Evolutionary conservation across 1,140 invertebrate genomes (phyloP).

Genomic region (Drosophila sp.): DNA sequence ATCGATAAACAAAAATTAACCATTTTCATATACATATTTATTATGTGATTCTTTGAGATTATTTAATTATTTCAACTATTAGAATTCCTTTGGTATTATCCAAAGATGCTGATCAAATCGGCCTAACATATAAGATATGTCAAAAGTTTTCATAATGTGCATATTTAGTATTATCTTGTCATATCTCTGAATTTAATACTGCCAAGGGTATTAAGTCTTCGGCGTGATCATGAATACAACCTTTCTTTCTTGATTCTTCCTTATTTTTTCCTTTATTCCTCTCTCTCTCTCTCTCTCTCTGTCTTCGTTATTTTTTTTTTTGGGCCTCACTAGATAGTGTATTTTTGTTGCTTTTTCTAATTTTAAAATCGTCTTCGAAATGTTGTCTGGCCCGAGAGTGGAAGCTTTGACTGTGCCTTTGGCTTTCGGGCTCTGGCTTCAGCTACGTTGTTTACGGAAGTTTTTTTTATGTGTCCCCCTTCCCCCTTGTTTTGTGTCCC

Average conservation of each 20-base stretch:
- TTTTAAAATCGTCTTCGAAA: slow-evolving; percentile 78
- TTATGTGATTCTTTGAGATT: no score
- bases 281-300: slow-evolving; percentile 1
- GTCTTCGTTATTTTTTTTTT: slow-evolving; percentile 23
- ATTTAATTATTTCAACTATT: no score
- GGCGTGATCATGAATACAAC: no score
- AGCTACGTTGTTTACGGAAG: slow-evolving; percentile 75
- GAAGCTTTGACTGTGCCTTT: slow-evolving; percentile 43
- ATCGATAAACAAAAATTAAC: no score
- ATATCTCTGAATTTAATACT: no score
- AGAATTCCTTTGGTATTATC: no score
- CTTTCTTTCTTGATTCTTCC: neutral
- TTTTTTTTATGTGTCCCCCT: slow-evolving; percentile 52
- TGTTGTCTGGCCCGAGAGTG: slow-evolving; percentile 58
- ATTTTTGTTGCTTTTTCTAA: slow-evolving; percentile 75
- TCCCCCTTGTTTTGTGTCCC: neutral
- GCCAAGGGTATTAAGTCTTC: no score
- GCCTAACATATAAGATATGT: no score
- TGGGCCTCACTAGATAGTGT: slow-evolving; percentile 12
- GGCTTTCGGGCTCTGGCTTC: slow-evolving; percentile 26
- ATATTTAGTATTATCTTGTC: no score
- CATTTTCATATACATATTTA: no score
- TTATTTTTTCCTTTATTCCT: neutral
- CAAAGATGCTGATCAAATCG: no score
- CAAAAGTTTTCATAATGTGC: no score